Evolutionary conservation across 2,888 invertebrate species (phyloP).

Genomic region (Lissonota sp.): DNA sequence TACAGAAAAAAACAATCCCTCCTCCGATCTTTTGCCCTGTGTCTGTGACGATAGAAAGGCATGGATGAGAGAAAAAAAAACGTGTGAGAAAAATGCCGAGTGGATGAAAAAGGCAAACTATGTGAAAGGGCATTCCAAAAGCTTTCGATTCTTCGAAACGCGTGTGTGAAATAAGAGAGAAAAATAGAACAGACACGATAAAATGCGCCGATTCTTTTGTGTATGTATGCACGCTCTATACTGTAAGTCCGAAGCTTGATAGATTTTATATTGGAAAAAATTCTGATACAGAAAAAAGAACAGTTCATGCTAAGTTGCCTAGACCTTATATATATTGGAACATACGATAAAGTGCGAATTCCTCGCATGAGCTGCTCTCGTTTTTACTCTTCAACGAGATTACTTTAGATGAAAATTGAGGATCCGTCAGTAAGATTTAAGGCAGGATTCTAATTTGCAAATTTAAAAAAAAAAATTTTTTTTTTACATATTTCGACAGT

Average conservation of each 20-base stretch:
- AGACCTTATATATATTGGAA: no score
- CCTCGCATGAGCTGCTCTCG: no score
- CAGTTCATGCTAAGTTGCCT: no score
- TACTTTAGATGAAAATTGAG: no score
- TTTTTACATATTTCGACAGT: no score
- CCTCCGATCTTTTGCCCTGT: background rate
- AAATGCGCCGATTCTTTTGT: constrained; percentile 46
- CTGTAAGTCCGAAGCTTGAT: background rate
- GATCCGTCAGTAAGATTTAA: no score
- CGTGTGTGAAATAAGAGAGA: constrained; percentile 7
- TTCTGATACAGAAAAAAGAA: no score
- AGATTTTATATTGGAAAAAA: constrained; percentile 52
- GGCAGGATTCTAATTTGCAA: no score
- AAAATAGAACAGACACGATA: constrained; percentile 4
- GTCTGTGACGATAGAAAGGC: background rate
- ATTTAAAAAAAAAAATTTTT: no score
- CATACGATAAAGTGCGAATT: no score
- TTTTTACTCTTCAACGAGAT: no score
- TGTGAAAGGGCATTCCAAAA: constrained; percentile 58
- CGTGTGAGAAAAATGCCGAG: constrained; percentile 51
- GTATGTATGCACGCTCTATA: constrained; percentile 11
- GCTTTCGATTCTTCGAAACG: constrained; percentile 29
- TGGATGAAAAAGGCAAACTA: constrained; percentile 46
- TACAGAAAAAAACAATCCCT: background rate
- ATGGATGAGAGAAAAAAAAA: constrained; percentile 1